Conservation (phyloP, 2,113 vertebrate genomes). For the Oryzias melastigma region DNA sequence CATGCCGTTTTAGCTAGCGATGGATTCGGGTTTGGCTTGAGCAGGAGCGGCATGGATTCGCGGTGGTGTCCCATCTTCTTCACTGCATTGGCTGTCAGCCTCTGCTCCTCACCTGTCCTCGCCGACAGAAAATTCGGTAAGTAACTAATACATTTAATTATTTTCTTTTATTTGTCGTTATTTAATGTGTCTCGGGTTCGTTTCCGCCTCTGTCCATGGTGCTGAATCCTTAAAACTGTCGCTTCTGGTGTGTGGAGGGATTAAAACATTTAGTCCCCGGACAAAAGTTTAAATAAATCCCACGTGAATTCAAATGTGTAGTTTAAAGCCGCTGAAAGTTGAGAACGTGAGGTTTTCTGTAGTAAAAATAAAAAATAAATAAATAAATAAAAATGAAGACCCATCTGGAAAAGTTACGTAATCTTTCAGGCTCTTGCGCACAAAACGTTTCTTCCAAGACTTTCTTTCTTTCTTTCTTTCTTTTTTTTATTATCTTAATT, state of each 20-base stretch:
- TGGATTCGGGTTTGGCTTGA: slow-evolving; percentile 50
- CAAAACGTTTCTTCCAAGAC: slow-evolving; percentile 18
- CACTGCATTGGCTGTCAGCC: slow-evolving; percentile 59
- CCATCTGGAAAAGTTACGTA: slow-evolving; percentile 51
- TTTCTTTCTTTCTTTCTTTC: too few relatives aligned
- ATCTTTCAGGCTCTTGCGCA: slow-evolving; percentile 38
- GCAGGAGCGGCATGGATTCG: slow-evolving; percentile 65
- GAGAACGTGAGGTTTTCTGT: background rate
- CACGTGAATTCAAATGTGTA: background rate
- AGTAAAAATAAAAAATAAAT: slow-evolving; percentile 4
- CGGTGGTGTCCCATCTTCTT: slow-evolving; percentile 64
- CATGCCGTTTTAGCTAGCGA: slow-evolving; percentile 61
- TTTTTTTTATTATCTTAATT: background rate
- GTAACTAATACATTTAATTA: slow-evolving; percentile 10
- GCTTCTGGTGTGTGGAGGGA: too few relatives aligned
- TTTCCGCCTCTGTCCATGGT: slow-evolving; percentile 6
- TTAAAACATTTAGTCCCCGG: slow-evolving; percentile 5
- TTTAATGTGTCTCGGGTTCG: rapidly evolving
- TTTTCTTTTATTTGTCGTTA: background rate
- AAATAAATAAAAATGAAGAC: too few relatives aligned
- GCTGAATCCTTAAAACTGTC: slow-evolving; percentile 4
- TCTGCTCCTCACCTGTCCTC: slow-evolving; percentile 52
- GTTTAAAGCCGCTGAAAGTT: background rate
- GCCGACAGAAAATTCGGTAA: slow-evolving; percentile 76
- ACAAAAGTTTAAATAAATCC: slow-evolving; percentile 35